These are phyloP conservation scores for Dynastes tityus DNA, from an alignment of 2,888 invertebrate genomes.

Conservation along the genomic window DNA sequence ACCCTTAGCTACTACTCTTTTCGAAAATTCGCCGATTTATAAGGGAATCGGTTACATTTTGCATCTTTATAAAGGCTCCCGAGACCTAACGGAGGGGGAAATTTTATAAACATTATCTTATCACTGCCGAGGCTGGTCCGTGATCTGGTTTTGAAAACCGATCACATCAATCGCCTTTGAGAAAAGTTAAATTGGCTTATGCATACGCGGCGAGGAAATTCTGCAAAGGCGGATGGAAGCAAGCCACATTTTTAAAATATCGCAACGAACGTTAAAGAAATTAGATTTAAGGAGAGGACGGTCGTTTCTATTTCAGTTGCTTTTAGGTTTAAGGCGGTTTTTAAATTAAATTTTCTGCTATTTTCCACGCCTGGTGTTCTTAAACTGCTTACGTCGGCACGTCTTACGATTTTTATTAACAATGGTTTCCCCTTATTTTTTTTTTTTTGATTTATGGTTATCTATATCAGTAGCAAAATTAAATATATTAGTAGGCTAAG, in stretches of 20 bases:
- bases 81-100: constrained; percentile 51
- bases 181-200: constrained; percentile 54
- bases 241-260: constrained; percentile 17
- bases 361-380: background rate
- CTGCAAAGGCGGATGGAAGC: background rate
- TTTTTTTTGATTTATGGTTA: no score
- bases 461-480: no score
- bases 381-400: no score
- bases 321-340: constrained; percentile 16
- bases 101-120: constrained; percentile 61
- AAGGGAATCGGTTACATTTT: background rate
- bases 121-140: constrained; percentile 55
- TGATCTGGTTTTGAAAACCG: constrained; percentile 52
- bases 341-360: no score
- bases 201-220: constrained; percentile 50
- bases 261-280: constrained; percentile 9
- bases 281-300: background rate
- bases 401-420: no score
- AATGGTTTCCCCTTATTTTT: no score
- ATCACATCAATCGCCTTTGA: constrained; percentile 52
- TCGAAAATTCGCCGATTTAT: constrained; percentile 41
- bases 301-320: constrained; percentile 12
- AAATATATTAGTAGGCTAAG: no score
- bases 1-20: background rate
- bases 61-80: constrained; percentile 30